Evolutionary conservation across 2,113 vertebrate genomes (phyloP).

Genomic region (Centrocercus urophasianus): DNA sequence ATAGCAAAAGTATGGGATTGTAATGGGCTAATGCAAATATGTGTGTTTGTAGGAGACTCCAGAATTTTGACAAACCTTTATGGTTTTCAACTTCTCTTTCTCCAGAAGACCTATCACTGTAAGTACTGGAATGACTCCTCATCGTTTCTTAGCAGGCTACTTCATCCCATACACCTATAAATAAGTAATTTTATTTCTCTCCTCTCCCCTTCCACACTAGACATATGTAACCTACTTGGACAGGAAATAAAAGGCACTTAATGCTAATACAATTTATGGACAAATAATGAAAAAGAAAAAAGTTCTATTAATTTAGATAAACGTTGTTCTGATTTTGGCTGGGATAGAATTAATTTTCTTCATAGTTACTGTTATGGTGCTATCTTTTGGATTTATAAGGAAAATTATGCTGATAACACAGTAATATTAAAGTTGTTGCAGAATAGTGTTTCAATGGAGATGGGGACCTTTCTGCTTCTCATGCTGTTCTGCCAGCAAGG

Average conservation of each 20-base stretch:
- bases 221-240: background rate
- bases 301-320: background rate
- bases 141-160: background rate
- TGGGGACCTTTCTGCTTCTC: background rate
- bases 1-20: background rate
- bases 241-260: background rate
- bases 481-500: no score
- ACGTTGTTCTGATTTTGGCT: background rate
- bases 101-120: background rate
- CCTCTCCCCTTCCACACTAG: background rate
- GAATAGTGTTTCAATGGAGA: background rate
- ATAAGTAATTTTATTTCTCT: background rate
- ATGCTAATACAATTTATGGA: background rate
- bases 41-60: background rate
- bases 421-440: background rate
- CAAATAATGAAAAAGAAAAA: background rate
- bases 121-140: background rate
- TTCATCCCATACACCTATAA: background rate
- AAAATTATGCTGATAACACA: background rate
- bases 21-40: background rate
- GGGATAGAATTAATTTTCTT: background rate
- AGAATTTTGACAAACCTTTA: background rate
- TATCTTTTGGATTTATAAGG: background rate
- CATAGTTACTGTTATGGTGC: background rate
- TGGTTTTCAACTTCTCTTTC: background rate